These are phyloP conservation scores for Eupithecia inturbata DNA, from an alignment of 2,888 invertebrate species.

Conservation along the genomic window DNA sequence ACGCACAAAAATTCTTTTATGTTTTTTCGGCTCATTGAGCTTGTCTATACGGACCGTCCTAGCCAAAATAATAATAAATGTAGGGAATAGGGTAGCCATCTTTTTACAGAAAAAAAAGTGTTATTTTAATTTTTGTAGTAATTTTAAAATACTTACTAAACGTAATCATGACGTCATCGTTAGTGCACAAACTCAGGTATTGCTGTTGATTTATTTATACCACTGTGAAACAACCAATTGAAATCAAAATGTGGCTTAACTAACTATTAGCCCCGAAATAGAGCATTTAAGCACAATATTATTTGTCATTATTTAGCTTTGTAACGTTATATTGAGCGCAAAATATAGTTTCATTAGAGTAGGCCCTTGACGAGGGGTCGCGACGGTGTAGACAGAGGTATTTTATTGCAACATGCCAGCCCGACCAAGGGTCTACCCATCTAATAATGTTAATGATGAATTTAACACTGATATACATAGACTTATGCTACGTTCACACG, in stretches of 20 bases:
- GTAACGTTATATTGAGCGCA: constrained; percentile 49
- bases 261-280: background rate
- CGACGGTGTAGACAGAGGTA: constrained; percentile 49
- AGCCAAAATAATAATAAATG: background rate
- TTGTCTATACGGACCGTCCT: background rate
- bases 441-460: constrained; percentile 48
- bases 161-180: too few relatives aligned
- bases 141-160: too few relatives aligned
- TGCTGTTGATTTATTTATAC: too few relatives aligned
- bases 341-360: constrained; percentile 59
- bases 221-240: background rate
- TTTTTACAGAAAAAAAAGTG: background rate
- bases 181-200: too few relatives aligned
- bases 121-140: background rate
- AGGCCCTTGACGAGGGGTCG: constrained; percentile 48
- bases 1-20: constrained; percentile 9
- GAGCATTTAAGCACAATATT: constrained; percentile 30
- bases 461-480: constrained; percentile 40
- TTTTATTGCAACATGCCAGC: constrained; percentile 52
- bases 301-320: constrained; percentile 45
- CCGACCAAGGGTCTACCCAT: constrained; percentile 43
- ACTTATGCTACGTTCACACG: constrained; percentile 22
- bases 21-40: constrained; percentile 11
- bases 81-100: background rate
- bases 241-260: background rate